Evolutionary conservation across 2,113 vertebrate species (phyloP).

Genomic region (Cyprinodon tularosa): DNA sequence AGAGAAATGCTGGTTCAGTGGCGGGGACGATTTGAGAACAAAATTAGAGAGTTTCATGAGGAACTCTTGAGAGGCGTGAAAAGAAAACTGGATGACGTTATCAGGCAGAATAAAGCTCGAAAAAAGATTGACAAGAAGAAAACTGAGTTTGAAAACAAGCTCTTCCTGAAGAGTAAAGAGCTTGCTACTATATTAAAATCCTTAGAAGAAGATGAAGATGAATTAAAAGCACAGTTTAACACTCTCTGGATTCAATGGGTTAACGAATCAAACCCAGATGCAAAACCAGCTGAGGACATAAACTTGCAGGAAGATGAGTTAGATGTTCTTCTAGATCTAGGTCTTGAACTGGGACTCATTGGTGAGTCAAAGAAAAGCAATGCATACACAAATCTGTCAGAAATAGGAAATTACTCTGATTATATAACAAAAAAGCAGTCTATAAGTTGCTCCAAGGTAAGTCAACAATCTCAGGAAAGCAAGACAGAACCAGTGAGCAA

Average conservation of each 20-base stretch:
- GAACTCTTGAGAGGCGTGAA: conserved; percentile 2
- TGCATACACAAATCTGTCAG: not conserved
- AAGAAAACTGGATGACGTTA: conserved; percentile 46
- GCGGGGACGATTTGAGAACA: conserved; percentile 26
- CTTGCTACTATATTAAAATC: conserved; percentile 34
- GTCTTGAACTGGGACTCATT: not conserved
- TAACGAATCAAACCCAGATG: not conserved
- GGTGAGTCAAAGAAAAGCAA: not conserved
- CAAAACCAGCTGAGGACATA: conserved; percentile 26
- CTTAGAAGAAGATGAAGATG: conserved; percentile 11
- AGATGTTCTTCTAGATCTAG: not conserved
- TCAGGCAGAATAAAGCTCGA: conserved; percentile 38
- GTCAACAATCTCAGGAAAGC: not conserved
- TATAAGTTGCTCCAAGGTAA: not conserved
- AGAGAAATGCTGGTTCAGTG: conserved; percentile 52
- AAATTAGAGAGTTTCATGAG: conserved; percentile 40
- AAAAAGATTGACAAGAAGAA: conserved; percentile 33
- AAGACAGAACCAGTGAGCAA: not conserved
- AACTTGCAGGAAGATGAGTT: not conserved
- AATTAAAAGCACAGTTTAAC: conserved; percentile 22
- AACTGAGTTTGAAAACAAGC: conserved; percentile 28
- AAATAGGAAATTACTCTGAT: not conserved
- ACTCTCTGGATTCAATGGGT: conserved; percentile 16
- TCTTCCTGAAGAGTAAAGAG: conserved; percentile 46
- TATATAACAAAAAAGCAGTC: conserved; percentile 13